A percentile compares a stretch with the other conserved stretches of the same genome.
Conservation (phyloP, 2,888 invertebrate species). For the Monoplex corrugatus region DNA sequence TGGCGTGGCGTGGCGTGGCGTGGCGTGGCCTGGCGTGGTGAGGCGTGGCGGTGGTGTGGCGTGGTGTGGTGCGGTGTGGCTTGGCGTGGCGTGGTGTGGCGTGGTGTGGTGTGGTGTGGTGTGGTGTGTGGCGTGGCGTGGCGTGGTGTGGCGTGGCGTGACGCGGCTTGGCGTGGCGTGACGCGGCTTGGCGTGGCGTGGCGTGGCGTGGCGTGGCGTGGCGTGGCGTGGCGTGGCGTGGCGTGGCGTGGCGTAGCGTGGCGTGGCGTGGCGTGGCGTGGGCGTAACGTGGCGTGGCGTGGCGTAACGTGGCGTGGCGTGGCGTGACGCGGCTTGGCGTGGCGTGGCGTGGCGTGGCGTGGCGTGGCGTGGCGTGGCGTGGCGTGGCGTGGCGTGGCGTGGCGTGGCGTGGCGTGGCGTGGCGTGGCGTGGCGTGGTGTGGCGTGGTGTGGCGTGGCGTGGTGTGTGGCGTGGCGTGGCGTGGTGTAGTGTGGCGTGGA, state of each 20-base stretch:
- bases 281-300: neutral
- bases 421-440: no score
- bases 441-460: no score
- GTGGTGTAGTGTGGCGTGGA: neutral
- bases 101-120: no score
- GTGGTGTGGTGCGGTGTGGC: no score
- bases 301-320: conserved; percentile 1
- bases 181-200: neutral
- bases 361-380: conserved; percentile 13
- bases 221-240: conserved; percentile 5
- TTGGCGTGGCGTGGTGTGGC: no score
- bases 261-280: conserved; percentile 10
- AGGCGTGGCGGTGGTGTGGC: no score
- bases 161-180: neutral
- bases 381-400: neutral
- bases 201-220: neutral
- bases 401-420: no score
- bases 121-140: conserved; percentile 13
- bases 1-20: no score
- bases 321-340: neutral
- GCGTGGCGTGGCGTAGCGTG: conserved; percentile 10
- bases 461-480: neutral
- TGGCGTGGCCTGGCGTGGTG: no score
- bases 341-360: conserved; percentile 13
- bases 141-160: conserved; percentile 12